Base-by-base conservation (phyloP, 2,888 invertebrate genomes). In the Sclerodermus sp. region DNA sequence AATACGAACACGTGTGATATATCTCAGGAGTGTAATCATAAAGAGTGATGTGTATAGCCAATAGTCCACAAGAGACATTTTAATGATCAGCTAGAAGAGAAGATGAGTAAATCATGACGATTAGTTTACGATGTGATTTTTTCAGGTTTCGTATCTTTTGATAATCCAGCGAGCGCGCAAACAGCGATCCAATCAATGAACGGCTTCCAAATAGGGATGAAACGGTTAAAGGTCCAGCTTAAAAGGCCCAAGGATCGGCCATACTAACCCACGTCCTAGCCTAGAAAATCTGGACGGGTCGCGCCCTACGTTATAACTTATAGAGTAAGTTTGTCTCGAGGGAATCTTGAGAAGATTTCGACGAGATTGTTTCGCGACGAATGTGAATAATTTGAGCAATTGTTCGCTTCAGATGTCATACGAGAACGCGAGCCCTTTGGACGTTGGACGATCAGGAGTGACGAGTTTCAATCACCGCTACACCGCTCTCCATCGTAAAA, bases 201-300 rank as follows among this genome's bases (percentile, higher is more conserved):
- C 83, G 98, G 98, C 79, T 99, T 98, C 84, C 98, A 98, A 84
- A 98, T 98, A 81, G 98, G 98, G 77, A 98, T 98, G 97, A 99
- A 99, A 85, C 88, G 98, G 79, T 91, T 98, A 79, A 98, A 99
- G 85, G 98, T 98, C 76, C 97, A 98, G 84, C 88, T 98, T 82
- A 98, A 98, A 83, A 87, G 97, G 84, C 97, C 97, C 82, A 96
- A 96, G 85, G 96, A 96, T 83, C 88, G 95, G 84, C 96, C 96
- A 80, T 97, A 97, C 89, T 97, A 93, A 90, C 90, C 85, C 83
- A 82, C 81, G 82, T 82, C 79, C 70, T 82, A 78, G 81, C 81
- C 80, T 82, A 83, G 82, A 82, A 82, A 82, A 80, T 78, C 81
- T 66, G 72, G 70, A 70, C 72, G 74, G 63, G 66, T 70, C 64